Conservation (phyloP, 2,113 vertebrate species). For the zebrafish (Danio rerio) region DNA sequence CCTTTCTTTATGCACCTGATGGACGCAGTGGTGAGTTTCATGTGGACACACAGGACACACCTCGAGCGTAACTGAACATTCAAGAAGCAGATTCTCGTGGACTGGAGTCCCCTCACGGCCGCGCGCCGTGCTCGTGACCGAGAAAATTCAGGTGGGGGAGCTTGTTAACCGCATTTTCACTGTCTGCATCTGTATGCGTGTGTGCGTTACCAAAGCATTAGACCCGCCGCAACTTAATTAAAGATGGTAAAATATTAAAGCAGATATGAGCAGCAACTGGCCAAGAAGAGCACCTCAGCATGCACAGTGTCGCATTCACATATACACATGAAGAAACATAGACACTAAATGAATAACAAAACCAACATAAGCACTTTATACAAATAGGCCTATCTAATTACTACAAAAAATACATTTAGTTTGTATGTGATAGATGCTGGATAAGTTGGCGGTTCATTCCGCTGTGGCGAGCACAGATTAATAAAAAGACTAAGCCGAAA, state of each 20-base stretch:
- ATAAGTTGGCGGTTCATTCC: too few relatives aligned
- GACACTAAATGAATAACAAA: too few relatives aligned
- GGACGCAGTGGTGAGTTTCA: constrained; percentile 31
- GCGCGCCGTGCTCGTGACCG: constrained; percentile 31
- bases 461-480: too few relatives aligned
- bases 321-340: too few relatives aligned
- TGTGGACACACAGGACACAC: constrained; percentile 34
- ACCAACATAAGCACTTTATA: too few relatives aligned
- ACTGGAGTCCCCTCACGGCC: constrained; percentile 14
- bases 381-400: too few relatives aligned
- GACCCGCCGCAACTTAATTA: neutral
- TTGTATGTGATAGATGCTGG: too few relatives aligned
- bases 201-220: neutral
- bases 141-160: neutral
- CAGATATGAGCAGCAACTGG: neutral
- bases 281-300: too few relatives aligned
- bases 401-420: too few relatives aligned
- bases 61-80: constrained; percentile 31
- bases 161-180: neutral
- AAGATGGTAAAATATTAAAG: neutral
- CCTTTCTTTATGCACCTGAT: constrained; percentile 8
- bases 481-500: too few relatives aligned
- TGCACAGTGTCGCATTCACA: too few relatives aligned
- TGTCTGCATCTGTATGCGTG: constrained; percentile 16
- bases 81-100: constrained; percentile 27